Percentiles rank a stretch among this genome's conserved stretches.
Evolutionary conservation across 2,113 vertebrate genomes (phyloP).

Genomic region (Ivindomyrus marchei): DNA sequence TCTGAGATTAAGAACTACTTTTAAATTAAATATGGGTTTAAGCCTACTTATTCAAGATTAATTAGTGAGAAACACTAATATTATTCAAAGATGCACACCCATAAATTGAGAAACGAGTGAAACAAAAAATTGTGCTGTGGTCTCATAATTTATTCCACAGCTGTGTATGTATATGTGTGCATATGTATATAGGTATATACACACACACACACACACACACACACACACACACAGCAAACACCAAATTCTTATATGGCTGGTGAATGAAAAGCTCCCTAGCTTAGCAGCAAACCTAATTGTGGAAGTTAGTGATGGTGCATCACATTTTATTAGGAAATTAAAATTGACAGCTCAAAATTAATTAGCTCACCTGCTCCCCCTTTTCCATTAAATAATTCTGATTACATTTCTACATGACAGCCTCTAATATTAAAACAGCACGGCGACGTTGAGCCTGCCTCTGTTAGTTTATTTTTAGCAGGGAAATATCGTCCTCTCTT

Average conservation of each 20-base stretch:
- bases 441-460: neutral
- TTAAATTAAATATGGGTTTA: too few relatives aligned
- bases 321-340: slow-evolving; percentile 14
- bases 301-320: neutral
- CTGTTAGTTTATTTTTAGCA: neutral
- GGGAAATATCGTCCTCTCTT: neutral
- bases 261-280: neutral
- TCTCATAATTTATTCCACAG: too few relatives aligned
- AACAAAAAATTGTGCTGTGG: too few relatives aligned
- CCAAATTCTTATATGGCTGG: neutral
- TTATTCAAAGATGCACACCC: too few relatives aligned
- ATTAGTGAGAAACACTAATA: too few relatives aligned
- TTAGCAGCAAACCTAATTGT: neutral
- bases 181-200: neutral
- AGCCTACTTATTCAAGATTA: too few relatives aligned
- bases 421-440: slow-evolving; percentile 1
- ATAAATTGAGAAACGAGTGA: too few relatives aligned
- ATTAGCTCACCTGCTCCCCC: slow-evolving; percentile 22
- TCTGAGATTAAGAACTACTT: too few relatives aligned
- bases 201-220: neutral
- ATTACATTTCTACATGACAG: neutral
- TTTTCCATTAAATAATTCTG: slow-evolving; percentile 10
- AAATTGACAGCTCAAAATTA: slow-evolving; percentile 23
- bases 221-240: too few relatives aligned
- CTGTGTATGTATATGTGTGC: neutral